Evolutionary conservation across 37 sponge, comb jelly and placozoan species (phyloP), one percentile per base, ranked within the genome.

Genomic region (Theonella swinhoei): DNA sequence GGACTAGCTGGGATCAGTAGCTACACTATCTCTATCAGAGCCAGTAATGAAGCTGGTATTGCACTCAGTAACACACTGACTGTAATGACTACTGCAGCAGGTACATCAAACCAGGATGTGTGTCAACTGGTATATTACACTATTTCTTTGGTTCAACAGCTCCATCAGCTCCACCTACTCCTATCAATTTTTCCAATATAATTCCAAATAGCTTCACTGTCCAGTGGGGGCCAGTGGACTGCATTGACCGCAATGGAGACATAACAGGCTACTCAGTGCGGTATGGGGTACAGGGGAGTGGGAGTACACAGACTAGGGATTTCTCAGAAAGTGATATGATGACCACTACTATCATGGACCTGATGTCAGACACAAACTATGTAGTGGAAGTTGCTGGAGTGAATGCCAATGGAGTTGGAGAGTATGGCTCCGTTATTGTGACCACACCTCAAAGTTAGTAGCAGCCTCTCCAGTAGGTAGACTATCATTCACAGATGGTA

Each of bases 201-300:
- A 62, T 38, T n/a, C 17, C 36, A 8, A 54, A 34, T 5, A 71
- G 35, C 38, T 22, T 83, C 41, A 77, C 72, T 32, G 34, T 85
- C 62, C 20, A 17, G 3, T 85, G 85, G 85, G 68, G 40, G 23
- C 42, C 34, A 54, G 71, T 76, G 3, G 65, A 64, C 60, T 84
- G 85, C 38, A 31, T 40, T 64, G 69, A 75, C 23, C 76, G 68
- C 11, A 84, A 84, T 43, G 54, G 85, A 33, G 68, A 76, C 25
- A 83, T 72, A 22, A 65, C 42, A 65, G 43, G 66, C 22, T 84
- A 84, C 85, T 68, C 19, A 24, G 58, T 84, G 19, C 38, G 39
- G 26, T 72, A 82, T 62, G 41, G 66, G n/a, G 54, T 47, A 47
- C 54, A 47, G 54, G 54, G 54, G 54, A 47, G 14, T 47, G 54